Evolutionary conservation across 2,888 invertebrate genomes (phyloP).

Genomic region (Tipula confusa): DNA sequence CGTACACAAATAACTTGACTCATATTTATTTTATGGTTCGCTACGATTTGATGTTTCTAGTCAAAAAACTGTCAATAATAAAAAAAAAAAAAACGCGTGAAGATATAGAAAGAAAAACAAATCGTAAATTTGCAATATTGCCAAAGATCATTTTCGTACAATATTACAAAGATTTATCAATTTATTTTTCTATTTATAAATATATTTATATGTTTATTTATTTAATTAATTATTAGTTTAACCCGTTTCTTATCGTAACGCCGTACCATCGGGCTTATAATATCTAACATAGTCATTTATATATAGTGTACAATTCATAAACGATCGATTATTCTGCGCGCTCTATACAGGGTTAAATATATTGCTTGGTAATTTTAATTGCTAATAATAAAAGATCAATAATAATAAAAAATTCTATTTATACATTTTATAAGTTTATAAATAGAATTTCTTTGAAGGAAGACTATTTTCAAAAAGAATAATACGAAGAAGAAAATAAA

Average conservation of each 20-base stretch:
- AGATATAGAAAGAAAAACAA: slow-evolving; percentile 14
- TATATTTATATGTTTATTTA: background rate
- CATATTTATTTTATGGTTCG: background rate
- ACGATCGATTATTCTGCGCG: background rate
- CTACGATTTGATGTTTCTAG: background rate
- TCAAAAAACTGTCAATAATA: background rate
- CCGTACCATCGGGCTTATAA: background rate
- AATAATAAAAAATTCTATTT: background rate
- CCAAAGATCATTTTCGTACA: background rate
- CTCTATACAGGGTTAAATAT: background rate
- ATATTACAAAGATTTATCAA: background rate
- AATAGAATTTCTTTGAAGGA: background rate
- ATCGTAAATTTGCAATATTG: background rate
- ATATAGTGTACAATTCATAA: background rate
- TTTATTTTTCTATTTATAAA: background rate
- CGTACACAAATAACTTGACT: background rate
- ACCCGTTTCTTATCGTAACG: background rate
- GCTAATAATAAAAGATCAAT: background rate
- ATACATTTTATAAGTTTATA: background rate
- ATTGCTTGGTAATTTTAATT: background rate
- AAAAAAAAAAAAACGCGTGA: background rate
- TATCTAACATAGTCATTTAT: background rate
- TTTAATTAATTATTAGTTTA: background rate
- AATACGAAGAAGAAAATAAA: background rate
- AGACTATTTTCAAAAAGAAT: background rate